Evolutionary conservation across 2,797 vertebrate genomes (phyloP), one percentile per base, ranked within the genome.

Genomic region (Sciurus vulgaris): DNA sequence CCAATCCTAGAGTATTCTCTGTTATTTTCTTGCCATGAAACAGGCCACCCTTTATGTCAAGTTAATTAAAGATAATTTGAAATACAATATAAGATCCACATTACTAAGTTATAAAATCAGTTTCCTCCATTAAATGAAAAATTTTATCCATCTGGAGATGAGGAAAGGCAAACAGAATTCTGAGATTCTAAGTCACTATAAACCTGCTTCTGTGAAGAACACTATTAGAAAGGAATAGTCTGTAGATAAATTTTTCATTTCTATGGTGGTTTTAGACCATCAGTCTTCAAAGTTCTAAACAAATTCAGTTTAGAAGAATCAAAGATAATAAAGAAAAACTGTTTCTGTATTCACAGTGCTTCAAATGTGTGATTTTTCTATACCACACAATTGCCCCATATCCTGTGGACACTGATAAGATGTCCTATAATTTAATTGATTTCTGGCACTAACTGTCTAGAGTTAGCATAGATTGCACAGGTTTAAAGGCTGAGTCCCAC

Each of bases 1-100:
- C 72, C 22, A 97, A 67, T 96, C n/a, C 86, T 93, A 91, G 89
- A 76, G 1, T 91, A 26, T 41, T 54, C 67, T 95, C 44, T 86
- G 84, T 51, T 92, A 44, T 69, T 97, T 97, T 94, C 77, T 96
- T 96, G 33, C 92, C 72, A 38, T 86, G 13, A 67, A 74, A 22
- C 17, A 89, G 54, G 47, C 7, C 33, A 72, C 2, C 41, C 35
- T 74, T 93, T 93, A 51, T 95, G 38, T 94, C 6, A 87, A 3
- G 2, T 76, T 96, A 96, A 94, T 81, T 89, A 95, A 96, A 91
- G 51, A 88, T 35, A 89, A 72, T 86, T 94, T 86, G 79, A 95
- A 82, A 76, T 78, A 76, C 86, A 82, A 86, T 72, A 10, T 61
- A 78, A 88, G 18, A 79, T 89, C 44, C 38, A 56, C 26, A 54